phyloP scores from a whole-genome alignment of 2,888 invertebrate genomes.

The Piscicola geometra region DNA sequence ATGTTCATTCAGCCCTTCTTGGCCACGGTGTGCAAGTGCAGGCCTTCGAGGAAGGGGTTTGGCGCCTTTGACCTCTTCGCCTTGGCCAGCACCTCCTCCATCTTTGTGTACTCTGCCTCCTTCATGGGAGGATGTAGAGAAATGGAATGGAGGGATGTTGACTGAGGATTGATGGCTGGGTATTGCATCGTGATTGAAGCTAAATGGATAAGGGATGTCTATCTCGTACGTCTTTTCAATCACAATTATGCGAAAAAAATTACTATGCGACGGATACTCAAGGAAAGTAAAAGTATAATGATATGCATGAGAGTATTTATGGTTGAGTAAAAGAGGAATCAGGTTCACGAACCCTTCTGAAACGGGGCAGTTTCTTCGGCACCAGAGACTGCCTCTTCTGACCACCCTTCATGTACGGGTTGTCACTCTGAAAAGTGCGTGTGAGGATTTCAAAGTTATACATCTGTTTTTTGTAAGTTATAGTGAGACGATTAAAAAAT shows the following conservation, averaged over 20 bases:
- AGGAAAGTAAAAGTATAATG: background rate
- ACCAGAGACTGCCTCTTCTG: conserved; percentile 39
- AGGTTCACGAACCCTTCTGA: conserved; percentile 36
- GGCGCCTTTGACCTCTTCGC: background rate
- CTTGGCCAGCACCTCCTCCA: background rate
- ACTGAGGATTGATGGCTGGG: too few species aligned
- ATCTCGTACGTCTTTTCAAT: too few species aligned
- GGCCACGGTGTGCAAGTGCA: conserved; percentile 39
- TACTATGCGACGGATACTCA: too few species aligned
- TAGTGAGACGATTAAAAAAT: too few species aligned
- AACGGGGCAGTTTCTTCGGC: conserved; percentile 42
- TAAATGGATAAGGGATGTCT: too few species aligned
- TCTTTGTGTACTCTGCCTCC: background rate
- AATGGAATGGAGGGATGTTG: too few species aligned
- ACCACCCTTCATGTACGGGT: conserved; percentile 30
- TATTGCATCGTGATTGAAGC: too few species aligned
- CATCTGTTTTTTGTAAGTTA: too few species aligned
- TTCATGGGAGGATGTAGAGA: too few species aligned
- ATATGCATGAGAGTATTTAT: background rate
- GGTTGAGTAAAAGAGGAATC: background rate
- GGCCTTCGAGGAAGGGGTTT: conserved; percentile 41
- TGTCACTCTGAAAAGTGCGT: conserved; percentile 5
- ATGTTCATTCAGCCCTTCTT: conserved; percentile 43
- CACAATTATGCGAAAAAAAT: too few species aligned
- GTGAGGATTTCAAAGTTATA: too few species aligned